phyloP scores from a whole-genome alignment of 2,888 invertebrate genomes.

The Acronicta alni region DNA sequence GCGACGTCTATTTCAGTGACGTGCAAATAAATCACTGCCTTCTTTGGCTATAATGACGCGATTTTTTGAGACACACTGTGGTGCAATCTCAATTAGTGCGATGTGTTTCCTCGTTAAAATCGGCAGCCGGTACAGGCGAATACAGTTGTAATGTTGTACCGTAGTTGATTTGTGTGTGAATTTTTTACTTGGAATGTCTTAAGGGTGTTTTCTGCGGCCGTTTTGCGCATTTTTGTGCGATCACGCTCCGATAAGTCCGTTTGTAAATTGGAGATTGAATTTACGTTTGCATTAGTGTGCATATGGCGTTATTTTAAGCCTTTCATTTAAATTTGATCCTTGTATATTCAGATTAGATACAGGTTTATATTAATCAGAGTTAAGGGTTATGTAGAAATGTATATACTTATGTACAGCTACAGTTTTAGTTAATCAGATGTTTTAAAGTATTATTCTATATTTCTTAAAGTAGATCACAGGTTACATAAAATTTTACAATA shows the following conservation, averaged over 20 bases:
- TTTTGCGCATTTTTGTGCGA: constrained; percentile 36
- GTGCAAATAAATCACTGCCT: constrained; percentile 85
- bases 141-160: constrained; percentile 60
- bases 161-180: constrained; percentile 48
- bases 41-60: constrained; percentile 84
- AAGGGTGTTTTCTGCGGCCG: constrained; percentile 42
- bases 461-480: too few relatives aligned
- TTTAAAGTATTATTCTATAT: too few relatives aligned
- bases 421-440: too few relatives aligned
- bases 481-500: too few relatives aligned
- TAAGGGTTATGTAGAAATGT: too few relatives aligned
- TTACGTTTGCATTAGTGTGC: constrained; percentile 9
- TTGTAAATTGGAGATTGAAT: constrained; percentile 13
- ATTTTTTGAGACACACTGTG: constrained; percentile 80
- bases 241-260: constrained; percentile 18
- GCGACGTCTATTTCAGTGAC: constrained; percentile 79
- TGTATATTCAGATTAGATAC: background rate
- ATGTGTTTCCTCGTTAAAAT: constrained; percentile 87
- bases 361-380: too few relatives aligned
- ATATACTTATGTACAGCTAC: too few relatives aligned
- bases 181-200: constrained; percentile 46
- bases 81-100: constrained; percentile 88
- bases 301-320: background rate
- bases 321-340: background rate
- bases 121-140: constrained; percentile 72